phyloP scores from a whole-genome alignment of 2,797 vertebrate genomes.

The Enteromius paludinosus region DNA sequence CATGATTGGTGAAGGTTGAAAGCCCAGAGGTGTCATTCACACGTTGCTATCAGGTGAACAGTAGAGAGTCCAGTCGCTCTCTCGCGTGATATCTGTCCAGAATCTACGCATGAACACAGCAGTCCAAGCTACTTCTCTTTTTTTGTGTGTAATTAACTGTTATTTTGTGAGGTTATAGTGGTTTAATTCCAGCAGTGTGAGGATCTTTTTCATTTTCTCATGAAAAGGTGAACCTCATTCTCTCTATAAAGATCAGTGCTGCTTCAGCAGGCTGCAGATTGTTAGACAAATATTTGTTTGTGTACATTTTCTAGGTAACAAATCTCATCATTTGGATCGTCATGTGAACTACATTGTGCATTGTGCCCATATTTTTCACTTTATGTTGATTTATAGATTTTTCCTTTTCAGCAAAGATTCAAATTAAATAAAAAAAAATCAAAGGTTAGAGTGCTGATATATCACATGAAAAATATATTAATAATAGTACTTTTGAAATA shows the following conservation, averaged over 20 bases:
- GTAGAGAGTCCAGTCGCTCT: conserved; percentile 38
- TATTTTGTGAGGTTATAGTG: not conserved
- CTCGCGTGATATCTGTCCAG: conserved; percentile 47
- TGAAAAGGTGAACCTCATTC: conserved; percentile 7
- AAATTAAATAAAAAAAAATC: not conserved
- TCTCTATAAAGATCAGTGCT: conserved; percentile 66
- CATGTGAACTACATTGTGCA: not conserved
- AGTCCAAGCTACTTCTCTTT: not conserved
- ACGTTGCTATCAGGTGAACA: conserved; percentile 52
- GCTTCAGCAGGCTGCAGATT: conserved; percentile 76
- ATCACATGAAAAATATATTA: not conserved
- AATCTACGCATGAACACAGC: not conserved
- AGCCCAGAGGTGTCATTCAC: conserved; percentile 50
- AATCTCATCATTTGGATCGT: not conserved
- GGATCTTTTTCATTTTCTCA: not conserved
- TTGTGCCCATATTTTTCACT: no score
- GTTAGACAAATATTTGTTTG: conserved; percentile 14
- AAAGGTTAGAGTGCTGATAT: not conserved
- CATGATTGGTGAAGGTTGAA: conserved; percentile 49
- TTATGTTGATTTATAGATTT: not conserved
- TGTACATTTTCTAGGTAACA: not conserved
- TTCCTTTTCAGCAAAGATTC: not conserved
- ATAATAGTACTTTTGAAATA: not conserved
- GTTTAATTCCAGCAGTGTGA: not conserved
- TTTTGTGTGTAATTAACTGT: not conserved